Conservation (phyloP, 2,797 vertebrate species). For the Poecilia velifera region DNA sequence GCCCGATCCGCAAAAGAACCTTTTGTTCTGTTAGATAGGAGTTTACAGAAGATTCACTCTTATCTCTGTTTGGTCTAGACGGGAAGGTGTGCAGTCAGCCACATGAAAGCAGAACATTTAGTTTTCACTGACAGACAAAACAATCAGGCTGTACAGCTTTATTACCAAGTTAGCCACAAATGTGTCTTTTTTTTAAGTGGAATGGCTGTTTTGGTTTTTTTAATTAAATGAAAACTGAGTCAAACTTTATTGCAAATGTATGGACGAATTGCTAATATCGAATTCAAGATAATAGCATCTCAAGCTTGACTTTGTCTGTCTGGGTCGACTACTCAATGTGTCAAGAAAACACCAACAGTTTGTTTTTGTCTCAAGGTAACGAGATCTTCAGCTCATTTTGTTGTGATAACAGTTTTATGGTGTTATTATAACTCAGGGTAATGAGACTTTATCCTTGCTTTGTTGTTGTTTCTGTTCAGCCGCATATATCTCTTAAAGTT, state of each 20-base stretch:
- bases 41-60: constrained; percentile 26
- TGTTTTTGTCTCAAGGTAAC: not conserved
- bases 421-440: not conserved
- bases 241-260: not conserved
- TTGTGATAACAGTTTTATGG: not conserved
- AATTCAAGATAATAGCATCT: not conserved
- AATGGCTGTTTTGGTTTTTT: not conserved
- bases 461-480: not conserved
- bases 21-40: constrained; percentile 15
- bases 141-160: not conserved
- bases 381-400: not conserved
- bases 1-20: constrained; percentile 22
- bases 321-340: not conserved
- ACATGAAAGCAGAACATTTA: constrained; percentile 13
- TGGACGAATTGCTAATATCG: not conserved
- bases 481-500: not conserved
- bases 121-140: constrained; percentile 8
- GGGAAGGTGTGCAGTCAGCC: constrained; percentile 3
- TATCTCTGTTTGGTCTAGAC: constrained; percentile 33
- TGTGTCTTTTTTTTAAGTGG: not conserved
- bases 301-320: not conserved
- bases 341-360: not conserved
- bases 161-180: not conserved
- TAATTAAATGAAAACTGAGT: not conserved
- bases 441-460: not conserved